Conservation (phyloP, 2,888 invertebrate species). For the Mimumesa dahlbomi region DNA sequence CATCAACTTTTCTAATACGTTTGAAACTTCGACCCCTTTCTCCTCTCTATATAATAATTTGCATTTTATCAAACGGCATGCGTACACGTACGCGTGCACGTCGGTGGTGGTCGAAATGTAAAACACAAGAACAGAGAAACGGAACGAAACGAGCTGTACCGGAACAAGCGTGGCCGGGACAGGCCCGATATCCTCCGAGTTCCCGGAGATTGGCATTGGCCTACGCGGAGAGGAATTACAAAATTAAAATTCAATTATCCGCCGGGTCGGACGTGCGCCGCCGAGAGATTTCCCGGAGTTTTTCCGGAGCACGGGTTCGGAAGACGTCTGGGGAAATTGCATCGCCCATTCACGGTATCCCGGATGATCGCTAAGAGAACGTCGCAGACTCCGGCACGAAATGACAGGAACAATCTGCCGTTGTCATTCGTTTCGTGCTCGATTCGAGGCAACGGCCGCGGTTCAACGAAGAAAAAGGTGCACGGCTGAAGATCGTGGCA, state of each 20-base stretch:
- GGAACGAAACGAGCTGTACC: constrained; percentile 36
- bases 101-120: too few species aligned
- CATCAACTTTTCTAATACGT: too few species aligned
- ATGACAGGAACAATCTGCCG: constrained; percentile 71
- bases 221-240: constrained; percentile 64
- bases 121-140: too few species aligned
- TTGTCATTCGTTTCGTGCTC: constrained; percentile 67
- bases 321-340: constrained; percentile 67
- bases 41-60: too few species aligned
- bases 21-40: too few species aligned
- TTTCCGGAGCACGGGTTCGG: constrained; percentile 56
- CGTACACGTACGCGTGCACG: too few species aligned
- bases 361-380: constrained; percentile 63
- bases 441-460: constrained; percentile 50
- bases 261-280: constrained; percentile 52
- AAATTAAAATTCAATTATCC: constrained; percentile 74
- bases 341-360: constrained; percentile 63
- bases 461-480: constrained; percentile 23
- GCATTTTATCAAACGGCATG: too few species aligned
- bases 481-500: neutral
- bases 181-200: constrained; percentile 54
- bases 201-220: constrained; percentile 56
- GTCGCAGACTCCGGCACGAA: constrained; percentile 49
- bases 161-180: constrained; percentile 48
- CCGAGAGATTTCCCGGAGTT: constrained; percentile 59